These are phyloP conservation scores for Sycobia sp. DNA, from an alignment of 1,140 invertebrate species.

Conservation along the genomic window DNA sequence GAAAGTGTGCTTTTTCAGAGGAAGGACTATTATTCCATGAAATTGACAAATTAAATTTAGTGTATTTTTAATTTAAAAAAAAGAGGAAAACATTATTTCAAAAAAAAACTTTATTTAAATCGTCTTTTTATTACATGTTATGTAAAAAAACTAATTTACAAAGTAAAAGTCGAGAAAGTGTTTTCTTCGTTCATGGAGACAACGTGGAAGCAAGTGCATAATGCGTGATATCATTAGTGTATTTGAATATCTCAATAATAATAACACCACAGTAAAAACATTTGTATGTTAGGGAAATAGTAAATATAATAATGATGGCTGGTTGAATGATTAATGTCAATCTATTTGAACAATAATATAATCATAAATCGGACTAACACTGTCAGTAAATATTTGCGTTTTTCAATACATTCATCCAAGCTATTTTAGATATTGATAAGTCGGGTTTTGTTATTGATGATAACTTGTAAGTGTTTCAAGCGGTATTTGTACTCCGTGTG, in stretches of 20 bases:
- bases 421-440: constrained; percentile 37
- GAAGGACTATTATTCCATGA: neutral
- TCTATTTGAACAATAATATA: constrained; percentile 26
- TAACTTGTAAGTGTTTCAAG: constrained; percentile 38
- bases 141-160: constrained; percentile 26
- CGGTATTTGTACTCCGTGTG: constrained; percentile 53
- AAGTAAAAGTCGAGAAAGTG: constrained; percentile 23
- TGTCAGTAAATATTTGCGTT: constrained; percentile 20
- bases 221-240: constrained; percentile 39
- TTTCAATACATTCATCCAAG: constrained; percentile 14
- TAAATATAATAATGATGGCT: constrained; percentile 29
- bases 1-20: constrained; percentile 26
- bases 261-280: constrained; percentile 37
- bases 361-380: constrained; percentile 23
- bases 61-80: constrained; percentile 29
- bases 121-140: constrained; percentile 27
- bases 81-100: constrained; percentile 7
- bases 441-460: constrained; percentile 43
- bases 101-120: constrained; percentile 25
- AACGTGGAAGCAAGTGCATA: constrained; percentile 36
- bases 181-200: constrained; percentile 15
- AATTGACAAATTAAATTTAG: constrained; percentile 28
- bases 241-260: constrained; percentile 44
- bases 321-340: constrained; percentile 26
- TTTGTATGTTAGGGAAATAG: constrained; percentile 35